Percentiles rank a stretch among this genome's conserved stretches.
Evolutionary conservation across 2,888 invertebrate genomes (phyloP).

Genomic region (Mesodorylaimus sp.): DNA sequence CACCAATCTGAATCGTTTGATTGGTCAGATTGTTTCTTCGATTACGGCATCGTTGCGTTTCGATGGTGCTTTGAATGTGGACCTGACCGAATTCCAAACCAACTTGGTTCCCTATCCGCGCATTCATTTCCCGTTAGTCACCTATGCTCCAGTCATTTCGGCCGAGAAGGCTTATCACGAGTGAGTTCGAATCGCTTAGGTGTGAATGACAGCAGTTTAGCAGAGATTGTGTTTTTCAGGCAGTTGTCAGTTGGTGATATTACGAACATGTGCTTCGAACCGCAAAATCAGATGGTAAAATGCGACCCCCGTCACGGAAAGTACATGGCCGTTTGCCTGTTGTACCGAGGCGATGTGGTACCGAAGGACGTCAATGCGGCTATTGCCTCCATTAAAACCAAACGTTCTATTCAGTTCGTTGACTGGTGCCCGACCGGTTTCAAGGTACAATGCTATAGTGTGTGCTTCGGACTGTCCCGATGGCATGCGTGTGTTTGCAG

Average conservation of each 20-base stretch:
- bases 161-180: conserved; percentile 87
- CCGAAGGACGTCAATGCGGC: conserved; percentile 31
- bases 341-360: conserved; percentile 32
- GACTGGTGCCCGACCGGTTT: conserved; percentile 65
- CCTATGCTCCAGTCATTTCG: conserved; percentile 45
- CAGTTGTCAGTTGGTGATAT: conserved; percentile 66
- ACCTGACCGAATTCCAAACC: conserved; percentile 36
- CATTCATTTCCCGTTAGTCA: conserved; percentile 9
- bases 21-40: conserved; percentile 42
- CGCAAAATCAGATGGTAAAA: conserved; percentile 44
- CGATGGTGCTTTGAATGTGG: conserved; percentile 35
- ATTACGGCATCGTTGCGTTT: conserved; percentile 30
- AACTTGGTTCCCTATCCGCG: conserved; percentile 31
- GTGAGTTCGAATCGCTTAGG: too few relatives aligned
- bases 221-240: too few relatives aligned
- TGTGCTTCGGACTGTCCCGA: too few relatives aligned
- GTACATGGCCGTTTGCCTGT: conserved; percentile 36
- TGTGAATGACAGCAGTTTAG: too few relatives aligned
- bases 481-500: conserved; percentile 34
- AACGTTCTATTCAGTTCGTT: conserved; percentile 48
- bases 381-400: conserved; percentile 27
- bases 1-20: conserved; percentile 70
- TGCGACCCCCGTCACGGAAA: conserved; percentile 37
- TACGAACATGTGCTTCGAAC: conserved; percentile 67
- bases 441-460: conserved; percentile 40